Evolutionary conservation across 2,797 vertebrate species (phyloP).

Genomic region (Cossypha heuglini): DNA sequence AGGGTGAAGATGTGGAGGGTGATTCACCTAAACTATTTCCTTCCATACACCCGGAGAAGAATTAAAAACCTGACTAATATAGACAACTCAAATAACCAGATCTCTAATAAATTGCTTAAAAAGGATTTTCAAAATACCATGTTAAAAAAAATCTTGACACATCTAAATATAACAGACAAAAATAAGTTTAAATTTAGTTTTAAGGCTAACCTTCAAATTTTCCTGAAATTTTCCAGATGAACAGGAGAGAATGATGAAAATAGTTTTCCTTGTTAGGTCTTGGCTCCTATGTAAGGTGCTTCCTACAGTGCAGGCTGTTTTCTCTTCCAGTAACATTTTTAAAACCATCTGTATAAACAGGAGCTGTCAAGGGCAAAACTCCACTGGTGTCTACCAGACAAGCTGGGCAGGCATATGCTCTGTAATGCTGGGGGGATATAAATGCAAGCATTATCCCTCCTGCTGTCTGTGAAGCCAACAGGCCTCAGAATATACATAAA

Average conservation of each 20-base stretch:
- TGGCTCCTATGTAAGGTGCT: background rate
- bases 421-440: background rate
- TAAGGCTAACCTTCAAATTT: background rate
- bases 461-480: background rate
- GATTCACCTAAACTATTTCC: constrained; percentile 15
- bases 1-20: background rate
- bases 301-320: background rate
- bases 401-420: background rate
- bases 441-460: background rate
- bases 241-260: background rate
- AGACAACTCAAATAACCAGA: background rate
- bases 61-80: background rate
- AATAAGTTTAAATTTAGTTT: background rate
- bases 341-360: background rate
- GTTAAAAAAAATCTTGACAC: background rate
- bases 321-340: background rate
- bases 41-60: background rate
- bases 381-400: background rate
- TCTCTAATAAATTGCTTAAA: background rate
- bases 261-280: background rate
- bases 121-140: background rate
- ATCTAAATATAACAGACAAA: background rate
- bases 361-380: background rate
- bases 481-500: background rate
- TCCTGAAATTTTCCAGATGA: background rate